phyloP scores from a whole-genome alignment of 2,888 invertebrate genomes.

The Drosophila neoperkinsi region DNA sequence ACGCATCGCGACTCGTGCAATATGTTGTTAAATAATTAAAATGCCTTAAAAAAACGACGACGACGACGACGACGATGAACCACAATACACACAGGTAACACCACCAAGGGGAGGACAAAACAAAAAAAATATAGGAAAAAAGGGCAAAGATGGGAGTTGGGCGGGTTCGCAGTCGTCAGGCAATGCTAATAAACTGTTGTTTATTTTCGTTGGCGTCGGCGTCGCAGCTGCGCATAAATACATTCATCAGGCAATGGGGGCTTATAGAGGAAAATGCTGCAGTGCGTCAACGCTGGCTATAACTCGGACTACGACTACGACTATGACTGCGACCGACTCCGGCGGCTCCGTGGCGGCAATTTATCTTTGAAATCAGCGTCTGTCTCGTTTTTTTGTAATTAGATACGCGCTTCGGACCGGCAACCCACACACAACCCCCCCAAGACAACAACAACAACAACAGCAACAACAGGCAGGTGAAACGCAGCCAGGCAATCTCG shows the following conservation, averaged over 20 bases:
- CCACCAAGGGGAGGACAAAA: background rate
- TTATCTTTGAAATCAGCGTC: slow-evolving; percentile 80
- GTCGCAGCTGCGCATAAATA: slow-evolving; percentile 69
- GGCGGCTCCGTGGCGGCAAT: slow-evolving; percentile 65
- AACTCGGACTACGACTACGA: slow-evolving; percentile 6
- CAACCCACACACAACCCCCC: slow-evolving; percentile 67
- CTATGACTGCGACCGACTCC: background rate
- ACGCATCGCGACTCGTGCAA: slow-evolving; percentile 39
- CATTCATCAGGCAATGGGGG: slow-evolving; percentile 63
- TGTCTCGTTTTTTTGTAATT: slow-evolving; percentile 76
- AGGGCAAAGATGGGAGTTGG: slow-evolving; percentile 19
- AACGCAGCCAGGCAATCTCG: slow-evolving; percentile 51
- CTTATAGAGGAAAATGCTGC: slow-evolving; percentile 32
- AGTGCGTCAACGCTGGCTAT: slow-evolving; percentile 28
- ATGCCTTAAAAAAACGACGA: slow-evolving; percentile 55
- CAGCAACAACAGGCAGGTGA: slow-evolving; percentile 44
- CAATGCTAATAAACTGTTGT: slow-evolving; percentile 77
- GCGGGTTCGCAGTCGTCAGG: slow-evolving; percentile 28
- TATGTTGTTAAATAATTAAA: slow-evolving; percentile 80
- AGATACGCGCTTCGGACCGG: slow-evolving; percentile 65
- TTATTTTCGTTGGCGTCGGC: slow-evolving; percentile 65
- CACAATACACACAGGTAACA: slow-evolving; percentile 1
- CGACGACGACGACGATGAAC: background rate
- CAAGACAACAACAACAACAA: slow-evolving; percentile 15
- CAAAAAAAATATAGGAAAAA: background rate